Conservation (phyloP, 2,797 vertebrate species). For the Schizothorax lantsangensis region DNA sequence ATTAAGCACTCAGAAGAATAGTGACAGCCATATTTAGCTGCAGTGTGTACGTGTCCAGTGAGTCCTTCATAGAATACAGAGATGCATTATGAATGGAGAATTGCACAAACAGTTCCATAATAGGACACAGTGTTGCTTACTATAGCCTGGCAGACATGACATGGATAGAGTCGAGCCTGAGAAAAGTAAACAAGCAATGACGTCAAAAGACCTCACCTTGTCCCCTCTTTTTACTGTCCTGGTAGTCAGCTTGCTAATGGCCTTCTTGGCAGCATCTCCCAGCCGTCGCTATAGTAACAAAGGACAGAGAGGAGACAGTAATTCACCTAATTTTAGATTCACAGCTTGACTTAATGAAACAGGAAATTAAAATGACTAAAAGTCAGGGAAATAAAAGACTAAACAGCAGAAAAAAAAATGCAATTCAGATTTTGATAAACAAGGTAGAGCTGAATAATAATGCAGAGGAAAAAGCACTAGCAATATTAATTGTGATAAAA, state of each 20-base stretch:
- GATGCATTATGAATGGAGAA: constrained; percentile 42
- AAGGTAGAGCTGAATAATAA: neutral
- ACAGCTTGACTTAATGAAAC: constrained; percentile 20
- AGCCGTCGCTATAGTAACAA: constrained; percentile 87
- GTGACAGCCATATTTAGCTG: constrained; percentile 25
- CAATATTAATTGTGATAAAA: constrained; percentile 17
- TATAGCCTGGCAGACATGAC: neutral
- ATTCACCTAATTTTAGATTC: constrained; percentile 30
- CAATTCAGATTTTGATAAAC: constrained; percentile 5
- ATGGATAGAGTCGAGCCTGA: neutral
- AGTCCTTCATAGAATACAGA: neutral
- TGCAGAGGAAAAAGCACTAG: neutral
- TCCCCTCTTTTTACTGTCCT: constrained; percentile 96
- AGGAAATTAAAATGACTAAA: constrained; percentile 28
- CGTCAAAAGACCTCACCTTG: constrained; percentile 83
- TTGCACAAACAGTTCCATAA: constrained; percentile 17
- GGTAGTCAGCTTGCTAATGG: constrained; percentile 93
- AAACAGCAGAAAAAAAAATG: neutral
- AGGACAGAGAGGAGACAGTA: constrained; percentile 54
- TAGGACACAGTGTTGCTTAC: constrained; percentile 6
- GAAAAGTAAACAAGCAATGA: constrained; percentile 45
- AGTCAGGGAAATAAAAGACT: neutral
- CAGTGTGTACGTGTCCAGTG: neutral
- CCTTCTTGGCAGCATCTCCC: constrained; percentile 96
- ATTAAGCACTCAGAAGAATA: neutral